Evolutionary conservation across 2,113 vertebrate species (phyloP), one percentile per base, ranked within the genome.

Genomic region (Cyprinodon variegatus): DNA sequence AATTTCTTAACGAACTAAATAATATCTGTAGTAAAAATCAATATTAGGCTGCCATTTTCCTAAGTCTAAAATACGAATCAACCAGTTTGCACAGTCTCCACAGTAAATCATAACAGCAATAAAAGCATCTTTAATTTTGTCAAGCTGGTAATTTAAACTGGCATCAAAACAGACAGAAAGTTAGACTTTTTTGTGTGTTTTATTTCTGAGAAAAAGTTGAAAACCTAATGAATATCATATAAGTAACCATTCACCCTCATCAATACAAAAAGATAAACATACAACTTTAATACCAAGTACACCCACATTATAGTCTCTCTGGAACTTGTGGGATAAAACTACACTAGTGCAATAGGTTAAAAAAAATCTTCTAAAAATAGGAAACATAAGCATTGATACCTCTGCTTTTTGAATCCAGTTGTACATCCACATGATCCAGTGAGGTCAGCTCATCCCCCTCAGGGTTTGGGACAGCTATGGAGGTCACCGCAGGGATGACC

Each of bases 401-500:
- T 92, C 86, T 84, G 79, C 80, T 80, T 67, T 84, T 86, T 29
- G 90, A 84, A 74, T 93, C 85, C 76, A 88, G 36, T 79, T 92
- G 89, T 71, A 88, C 75, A 62, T 92, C 89, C 83, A 90, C 85
- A 60, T 70, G 77, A 70, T 92, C 91, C 85, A 83, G 72, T 3
- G 87, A 80, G 77, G 89, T 90, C 86, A 88, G 61, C 64, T 86
- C 82, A 63, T 91, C 86, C 36, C 86, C 88, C 85, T 90, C 87
- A 36, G 89, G 88, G 66, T 88, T 86, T 39, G 88, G 78, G 82
- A 87, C 74, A 11, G 82, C 88, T 59, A 93, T 86, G 65, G 92
- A 92, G 83, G 90, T 88, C 83, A 93, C 92, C 0, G 91, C 81
- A 0, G 92, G 89, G 53, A 93, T 91, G 77, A 93, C 92, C 86